Base-by-base conservation (phyloP, 1,140 invertebrate species). In the Xylocopa sonorina region DNA sequence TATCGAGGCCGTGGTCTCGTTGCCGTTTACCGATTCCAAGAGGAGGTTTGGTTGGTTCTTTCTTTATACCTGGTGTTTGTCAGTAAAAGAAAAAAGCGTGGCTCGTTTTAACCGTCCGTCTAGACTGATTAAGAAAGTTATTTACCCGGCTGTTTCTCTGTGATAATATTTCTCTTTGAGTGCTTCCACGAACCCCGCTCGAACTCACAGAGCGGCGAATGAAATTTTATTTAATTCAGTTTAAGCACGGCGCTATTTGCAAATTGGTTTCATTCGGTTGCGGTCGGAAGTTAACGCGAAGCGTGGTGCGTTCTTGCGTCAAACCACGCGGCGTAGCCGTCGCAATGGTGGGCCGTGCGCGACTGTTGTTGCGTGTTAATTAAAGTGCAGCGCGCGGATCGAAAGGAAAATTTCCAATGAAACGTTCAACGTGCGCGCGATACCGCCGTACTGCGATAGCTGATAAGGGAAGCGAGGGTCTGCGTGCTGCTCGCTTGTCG, bases 391-490 rank as follows among this genome's bases (percentile, higher is more conserved):
- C 9, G 41, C 51, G 24, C 3, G 63, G 41, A 67, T 68, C 63
- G 74, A 68, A 68, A 58, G 63, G 74, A 57, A 76, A 76, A 68
- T 58, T 57, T 55, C 63, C 63, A 68, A 68, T 76, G 63, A n/a
- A 48, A 57, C 63, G 63, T 58, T 55, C 73, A n/a, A 76, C 51
- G 51, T 58, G 51, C n/a, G 38, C 66, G 29, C n/a, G 50, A 68
- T 68, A 76, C 6, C 21, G 29, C 41, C 38, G 51, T n/a, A n/a
- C 78, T 62, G 64, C 81, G 81, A 80, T 83, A 48, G 43, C 66
- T 69, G 82, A 83, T 83, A 84, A 83, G 82, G 63, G 66, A 82
- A 84, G 76, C 78, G 79, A 84, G 82, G n/a, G 82, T 75, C 64
- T 66, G 81, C 81, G 81, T 76, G 80, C 60, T 67, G 41, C 2